phyloP scores from a whole-genome alignment of 2,888 invertebrate genomes.

The Diloba caeruleocephala region DNA sequence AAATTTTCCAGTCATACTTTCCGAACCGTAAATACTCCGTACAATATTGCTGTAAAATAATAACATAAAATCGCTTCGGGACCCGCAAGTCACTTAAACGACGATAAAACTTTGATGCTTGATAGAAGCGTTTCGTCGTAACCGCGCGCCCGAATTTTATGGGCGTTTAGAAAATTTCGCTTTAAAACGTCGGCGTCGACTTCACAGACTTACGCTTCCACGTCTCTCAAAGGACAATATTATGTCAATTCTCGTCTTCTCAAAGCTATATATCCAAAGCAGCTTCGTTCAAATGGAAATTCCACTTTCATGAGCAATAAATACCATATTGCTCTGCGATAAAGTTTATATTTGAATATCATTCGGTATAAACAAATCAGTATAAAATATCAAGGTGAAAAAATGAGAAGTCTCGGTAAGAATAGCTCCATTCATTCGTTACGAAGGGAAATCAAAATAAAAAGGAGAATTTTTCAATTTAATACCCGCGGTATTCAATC shows the following conservation, averaged over 20 bases:
- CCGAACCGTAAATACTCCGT: neutral
- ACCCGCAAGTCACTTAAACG: constrained; percentile 21
- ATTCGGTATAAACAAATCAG: constrained; percentile 44
- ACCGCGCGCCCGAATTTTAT: constrained; percentile 52
- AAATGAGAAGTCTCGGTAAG: constrained; percentile 60
- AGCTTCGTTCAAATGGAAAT: constrained; percentile 72
- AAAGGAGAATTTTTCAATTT: constrained; percentile 50
- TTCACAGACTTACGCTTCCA: constrained; percentile 51
- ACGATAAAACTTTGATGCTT: constrained; percentile 35
- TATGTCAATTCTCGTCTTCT: constrained; percentile 74
- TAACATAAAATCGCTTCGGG: constrained; percentile 21
- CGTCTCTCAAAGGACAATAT: constrained; percentile 72
- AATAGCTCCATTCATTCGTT: constrained; percentile 62
- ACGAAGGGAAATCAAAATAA: constrained; percentile 58
- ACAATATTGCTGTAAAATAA: constrained; percentile 16
- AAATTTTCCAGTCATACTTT: neutral
- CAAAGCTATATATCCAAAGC: constrained; percentile 72
- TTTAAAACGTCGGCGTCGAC: constrained; percentile 51
- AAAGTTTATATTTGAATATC: constrained; percentile 44
- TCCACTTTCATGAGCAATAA: constrained; percentile 39
- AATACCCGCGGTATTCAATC: constrained; percentile 33
- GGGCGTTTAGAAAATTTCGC: constrained; percentile 54
- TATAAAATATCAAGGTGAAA: constrained; percentile 56
- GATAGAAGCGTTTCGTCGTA: constrained; percentile 33
- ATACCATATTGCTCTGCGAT: constrained; percentile 45